phyloP scores from a whole-genome alignment of 92 coral and sea anemone species.

The Epizoanthus stellaris region DNA sequence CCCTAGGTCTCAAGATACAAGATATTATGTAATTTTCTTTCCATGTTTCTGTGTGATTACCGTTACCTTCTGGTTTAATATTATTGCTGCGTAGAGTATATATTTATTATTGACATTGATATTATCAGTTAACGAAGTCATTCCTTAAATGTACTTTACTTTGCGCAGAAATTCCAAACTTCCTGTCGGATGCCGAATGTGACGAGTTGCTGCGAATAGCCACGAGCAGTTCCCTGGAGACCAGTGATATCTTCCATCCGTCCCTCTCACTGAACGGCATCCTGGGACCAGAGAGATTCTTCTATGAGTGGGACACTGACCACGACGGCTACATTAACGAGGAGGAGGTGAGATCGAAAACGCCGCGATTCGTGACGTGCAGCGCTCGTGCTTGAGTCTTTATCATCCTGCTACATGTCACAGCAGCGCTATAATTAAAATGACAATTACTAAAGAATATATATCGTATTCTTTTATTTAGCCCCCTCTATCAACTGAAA shows the following conservation, averaged over 20 bases:
- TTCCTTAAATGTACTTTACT: not conserved
- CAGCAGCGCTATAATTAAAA: not conserved
- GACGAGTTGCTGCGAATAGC: constrained; percentile 59
- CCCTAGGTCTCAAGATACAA: too few species aligned
- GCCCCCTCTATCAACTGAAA: too few species aligned
- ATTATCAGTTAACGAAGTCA: not conserved
- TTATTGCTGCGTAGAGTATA: too few species aligned
- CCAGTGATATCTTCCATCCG: constrained; percentile 69
- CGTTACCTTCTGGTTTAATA: not conserved
- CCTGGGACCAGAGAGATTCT: constrained; percentile 61
- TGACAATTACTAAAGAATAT: too few species aligned
- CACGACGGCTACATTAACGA: constrained; percentile 58
- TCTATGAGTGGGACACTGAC: constrained; percentile 78
- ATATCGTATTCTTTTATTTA: too few species aligned
- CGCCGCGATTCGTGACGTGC: not conserved
- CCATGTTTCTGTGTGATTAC: not conserved
- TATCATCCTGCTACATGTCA: constrained; percentile 17
- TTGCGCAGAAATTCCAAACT: constrained; percentile 70
- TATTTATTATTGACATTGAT: not conserved
- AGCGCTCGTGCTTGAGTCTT: not conserved
- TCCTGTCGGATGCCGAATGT: constrained; percentile 63
- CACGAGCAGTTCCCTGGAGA: constrained; percentile 55
- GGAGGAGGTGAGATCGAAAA: constrained; percentile 59
- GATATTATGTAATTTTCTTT: too few species aligned
- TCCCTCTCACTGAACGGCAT: constrained; percentile 49